Conservation (phyloP, 2,888 invertebrate species). For the Drosophila barbarae region DNA sequence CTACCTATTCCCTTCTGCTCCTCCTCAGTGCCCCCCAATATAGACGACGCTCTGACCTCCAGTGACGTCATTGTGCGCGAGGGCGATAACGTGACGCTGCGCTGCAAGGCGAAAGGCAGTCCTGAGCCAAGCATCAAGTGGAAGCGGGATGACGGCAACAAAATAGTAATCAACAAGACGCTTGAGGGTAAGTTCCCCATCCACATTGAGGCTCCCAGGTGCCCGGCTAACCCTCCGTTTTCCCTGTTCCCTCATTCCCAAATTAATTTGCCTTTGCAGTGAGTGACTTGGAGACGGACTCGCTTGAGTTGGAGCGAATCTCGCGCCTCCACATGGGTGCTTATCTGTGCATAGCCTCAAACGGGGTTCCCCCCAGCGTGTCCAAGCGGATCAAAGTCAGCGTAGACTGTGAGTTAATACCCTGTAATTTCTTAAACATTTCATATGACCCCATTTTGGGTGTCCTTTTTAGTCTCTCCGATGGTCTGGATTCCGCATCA, state of each 20-base stretch:
- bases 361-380: constrained; percentile 93
- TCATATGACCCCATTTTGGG: neutral
- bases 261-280: constrained; percentile 81
- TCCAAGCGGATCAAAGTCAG: constrained; percentile 95
- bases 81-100: constrained; percentile 92
- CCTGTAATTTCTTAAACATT: too few relatives aligned
- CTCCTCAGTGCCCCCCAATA: constrained; percentile 91
- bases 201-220: neutral
- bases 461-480: constrained; percentile 87
- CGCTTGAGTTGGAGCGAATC: constrained; percentile 90
- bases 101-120: constrained; percentile 93
- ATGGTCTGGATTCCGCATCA: constrained; percentile 96
- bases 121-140: constrained; percentile 94
- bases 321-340: constrained; percentile 94
- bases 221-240: too few relatives aligned
- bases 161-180: constrained; percentile 92
- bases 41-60: constrained; percentile 93
- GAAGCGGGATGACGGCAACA: constrained; percentile 93
- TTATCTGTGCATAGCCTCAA: constrained; percentile 91
- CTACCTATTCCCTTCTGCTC: constrained; percentile 12
- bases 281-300: constrained; percentile 90
- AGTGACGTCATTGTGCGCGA: constrained; percentile 95
- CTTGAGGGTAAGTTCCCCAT: constrained; percentile 83
- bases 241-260: neutral
- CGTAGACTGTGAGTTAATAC: constrained; percentile 91